Evolutionary conservation across 2,888 invertebrate genomes (phyloP), one percentile per base, ranked within the genome.

Genomic region (Gari tellinella): DNA sequence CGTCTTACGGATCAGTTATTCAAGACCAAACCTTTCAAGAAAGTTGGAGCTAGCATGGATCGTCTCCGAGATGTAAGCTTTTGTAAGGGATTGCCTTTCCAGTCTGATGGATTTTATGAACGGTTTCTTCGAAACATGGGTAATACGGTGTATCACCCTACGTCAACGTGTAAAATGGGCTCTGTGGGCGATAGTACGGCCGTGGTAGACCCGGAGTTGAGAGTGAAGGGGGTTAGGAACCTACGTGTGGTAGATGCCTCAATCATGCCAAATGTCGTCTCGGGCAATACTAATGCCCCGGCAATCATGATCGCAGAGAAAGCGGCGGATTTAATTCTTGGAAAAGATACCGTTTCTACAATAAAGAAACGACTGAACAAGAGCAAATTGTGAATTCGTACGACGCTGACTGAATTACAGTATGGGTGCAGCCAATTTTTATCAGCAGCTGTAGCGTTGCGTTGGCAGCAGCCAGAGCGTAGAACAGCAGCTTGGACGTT

Each of bases 221-320:
- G 58, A 19, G 73, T 73, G 10, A 73, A 73, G 31, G 73, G 73
- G 5, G 41, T 73, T 14, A 12, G n/a, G 14, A 26, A 64, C 15
- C 41, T 73, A 10, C 41, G 73, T 23, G 68, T 73, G 1, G 73
- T 68, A 2, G 73, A 73, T 43, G 73, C 73, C 2, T 73, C 73
- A 0, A 40, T 73, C 12, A 73, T 73, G 64, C 73, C 73, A 19
- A 55, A 64, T 46, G n/a, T 64, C 8, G 45, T 64, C 0, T 73
- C 73, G 0, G 73, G 73, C 15, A 73, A 73, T 25, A 73, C 73
- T 7, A 68, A 73, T 25, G 72, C 72, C 14, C 72, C 76, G 12
- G 63, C 63, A 41, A 76, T 76, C 17, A 76, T 76, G 76, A 72
- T 74, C 19, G 74, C 74, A 7, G 74, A 74, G 45, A 74, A 74